These are phyloP conservation scores for Pithecia hirsuta DNA, from an alignment of 2,797 vertebrate genomes.

Conservation along the genomic window DNA sequence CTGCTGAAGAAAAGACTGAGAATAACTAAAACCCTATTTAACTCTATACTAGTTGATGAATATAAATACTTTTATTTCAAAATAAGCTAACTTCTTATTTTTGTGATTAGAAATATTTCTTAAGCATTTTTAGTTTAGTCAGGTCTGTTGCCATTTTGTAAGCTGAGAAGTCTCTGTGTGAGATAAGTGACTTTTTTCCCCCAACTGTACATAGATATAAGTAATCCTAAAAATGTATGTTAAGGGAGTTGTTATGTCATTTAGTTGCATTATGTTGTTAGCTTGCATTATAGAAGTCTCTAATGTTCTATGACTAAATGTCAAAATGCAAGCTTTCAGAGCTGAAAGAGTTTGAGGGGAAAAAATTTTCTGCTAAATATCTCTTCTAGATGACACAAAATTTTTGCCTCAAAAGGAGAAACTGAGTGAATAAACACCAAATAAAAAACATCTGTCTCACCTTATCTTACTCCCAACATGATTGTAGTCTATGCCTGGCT, in stretches of 20 bases:
- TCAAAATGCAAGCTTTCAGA: conserved; percentile 61
- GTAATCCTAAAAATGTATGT: conserved; percentile 37
- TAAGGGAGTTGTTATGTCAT: conserved; percentile 45
- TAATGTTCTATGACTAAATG: conserved; percentile 27
- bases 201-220: conserved; percentile 48
- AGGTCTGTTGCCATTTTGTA: not conserved
- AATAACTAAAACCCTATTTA: not conserved
- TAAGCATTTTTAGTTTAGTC: conserved; percentile 29
- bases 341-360: not conserved
- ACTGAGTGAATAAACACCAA: conserved; percentile 42
- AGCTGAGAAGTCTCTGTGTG: conserved; percentile 22
- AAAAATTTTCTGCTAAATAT: conserved; percentile 8
- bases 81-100: conserved; percentile 35
- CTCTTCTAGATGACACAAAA: not conserved
- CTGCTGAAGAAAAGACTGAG: not conserved
- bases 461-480: not conserved
- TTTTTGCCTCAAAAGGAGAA: conserved; percentile 49
- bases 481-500: not conserved
- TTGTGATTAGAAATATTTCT: not conserved
- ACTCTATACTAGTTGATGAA: not conserved
- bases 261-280: conserved; percentile 51
- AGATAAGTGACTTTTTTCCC: not conserved
- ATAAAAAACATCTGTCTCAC: not conserved
- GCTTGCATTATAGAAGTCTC: conserved; percentile 37
- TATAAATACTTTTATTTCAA: conserved; percentile 19